Conservation (phyloP, 2,113 vertebrate species). For the Plectropomus leopardus region DNA sequence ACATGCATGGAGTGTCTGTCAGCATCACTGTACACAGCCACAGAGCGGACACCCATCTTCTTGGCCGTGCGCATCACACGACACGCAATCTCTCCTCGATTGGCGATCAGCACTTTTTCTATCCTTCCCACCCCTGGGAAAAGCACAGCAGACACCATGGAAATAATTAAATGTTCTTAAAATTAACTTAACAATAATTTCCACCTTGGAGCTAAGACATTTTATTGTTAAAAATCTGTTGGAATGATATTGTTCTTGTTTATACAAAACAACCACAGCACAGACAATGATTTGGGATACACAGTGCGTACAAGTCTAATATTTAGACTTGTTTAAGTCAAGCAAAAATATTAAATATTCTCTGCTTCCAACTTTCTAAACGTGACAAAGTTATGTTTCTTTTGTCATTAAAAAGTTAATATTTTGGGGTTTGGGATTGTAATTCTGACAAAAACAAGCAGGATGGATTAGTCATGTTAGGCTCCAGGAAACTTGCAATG, state of each 20-base stretch:
- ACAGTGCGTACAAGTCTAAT: not conserved
- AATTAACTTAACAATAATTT: not conserved
- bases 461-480: too few relatives aligned
- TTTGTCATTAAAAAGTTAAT: not conserved
- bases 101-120: conserved; percentile 94
- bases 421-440: not conserved
- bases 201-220: not conserved
- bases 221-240: not conserved
- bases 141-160: not conserved
- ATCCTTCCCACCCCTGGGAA: conserved; percentile 86
- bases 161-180: not conserved
- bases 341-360: not conserved
- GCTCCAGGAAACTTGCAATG: too few relatives aligned
- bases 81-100: conserved; percentile 97
- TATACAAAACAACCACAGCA: not conserved
- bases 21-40: conserved; percentile 97
- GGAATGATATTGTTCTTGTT: not conserved
- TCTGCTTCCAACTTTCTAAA: not conserved
- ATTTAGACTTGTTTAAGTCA: too few relatives aligned
- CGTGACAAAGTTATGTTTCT: not conserved
- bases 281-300: not conserved
- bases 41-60: conserved; percentile 95
- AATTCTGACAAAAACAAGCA: not conserved
- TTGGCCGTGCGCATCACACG: conserved; percentile 96
- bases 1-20: conserved; percentile 95